A percentile compares a stretch with the other conserved stretches of the same genome.
Evolutionary conservation across 1,140 invertebrate genomes (phyloP).

Genomic region (Lepidotrigona ventralis): DNA sequence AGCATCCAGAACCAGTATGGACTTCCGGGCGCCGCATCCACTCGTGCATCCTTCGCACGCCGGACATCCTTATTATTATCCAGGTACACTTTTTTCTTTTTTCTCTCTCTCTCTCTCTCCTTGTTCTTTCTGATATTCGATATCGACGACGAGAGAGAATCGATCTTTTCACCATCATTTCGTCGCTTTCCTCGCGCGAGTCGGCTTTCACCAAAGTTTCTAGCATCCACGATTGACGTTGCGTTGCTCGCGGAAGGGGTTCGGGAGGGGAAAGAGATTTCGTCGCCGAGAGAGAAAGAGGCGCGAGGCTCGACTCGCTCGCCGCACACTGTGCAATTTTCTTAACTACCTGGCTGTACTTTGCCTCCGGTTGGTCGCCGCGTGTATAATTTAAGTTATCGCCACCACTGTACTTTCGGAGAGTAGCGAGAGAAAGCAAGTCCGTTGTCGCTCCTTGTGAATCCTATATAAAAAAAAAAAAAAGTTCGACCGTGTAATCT

Average conservation of each 20-base stretch:
- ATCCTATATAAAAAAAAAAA: background rate
- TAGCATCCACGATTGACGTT: slow-evolving; percentile 21
- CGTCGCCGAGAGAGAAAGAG: slow-evolving; percentile 45
- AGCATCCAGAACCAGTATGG: slow-evolving; percentile 65
- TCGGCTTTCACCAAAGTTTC: slow-evolving; percentile 49
- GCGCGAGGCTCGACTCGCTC: slow-evolving; percentile 46
- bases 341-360: slow-evolving; percentile 53
- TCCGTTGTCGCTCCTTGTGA: background rate
- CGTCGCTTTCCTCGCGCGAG: slow-evolving; percentile 22
- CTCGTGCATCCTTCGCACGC: slow-evolving; percentile 75
- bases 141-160: background rate
- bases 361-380: slow-evolving; percentile 31
- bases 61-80: slow-evolving; percentile 76
- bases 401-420: slow-evolving; percentile 14
- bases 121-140: background rate
- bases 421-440: background rate
- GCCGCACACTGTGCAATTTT: slow-evolving; percentile 51
- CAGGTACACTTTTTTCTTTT: slow-evolving; percentile 64
- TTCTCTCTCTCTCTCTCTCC: rapidly evolving
- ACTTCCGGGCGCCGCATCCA: slow-evolving; percentile 77
- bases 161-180: background rate
- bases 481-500: background rate
- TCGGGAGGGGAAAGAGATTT: background rate
- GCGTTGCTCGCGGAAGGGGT: background rate
- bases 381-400: slow-evolving; percentile 53